Conservation (phyloP, 2,888 invertebrate species). For the Masnerella sp. region DNA sequence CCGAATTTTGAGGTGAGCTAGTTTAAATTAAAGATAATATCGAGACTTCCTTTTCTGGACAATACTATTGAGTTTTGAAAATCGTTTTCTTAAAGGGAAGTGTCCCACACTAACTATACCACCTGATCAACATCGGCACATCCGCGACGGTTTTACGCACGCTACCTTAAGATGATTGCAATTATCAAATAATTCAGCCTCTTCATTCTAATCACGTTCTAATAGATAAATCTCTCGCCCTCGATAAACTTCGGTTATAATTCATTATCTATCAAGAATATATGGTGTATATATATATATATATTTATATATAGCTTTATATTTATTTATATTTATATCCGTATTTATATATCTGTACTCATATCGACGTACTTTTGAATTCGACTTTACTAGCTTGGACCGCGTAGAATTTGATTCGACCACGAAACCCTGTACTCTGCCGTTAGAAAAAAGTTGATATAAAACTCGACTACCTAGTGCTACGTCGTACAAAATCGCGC, state of each 20-base stretch:
- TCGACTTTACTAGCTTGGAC: constrained; percentile 46
- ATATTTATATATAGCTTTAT: constrained; percentile 16
- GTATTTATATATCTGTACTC: not conserved
- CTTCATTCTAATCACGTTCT: not conserved
- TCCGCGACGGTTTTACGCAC: not conserved
- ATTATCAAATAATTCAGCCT: too few relatives aligned
- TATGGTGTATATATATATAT: constrained; percentile 46
- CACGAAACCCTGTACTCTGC: constrained; percentile 49
- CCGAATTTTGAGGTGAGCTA: too few relatives aligned
- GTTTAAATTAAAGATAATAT: too few relatives aligned
- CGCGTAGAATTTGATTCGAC: constrained; percentile 24
- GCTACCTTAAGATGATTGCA: not conserved
- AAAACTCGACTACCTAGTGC: constrained; percentile 27
- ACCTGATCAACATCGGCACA: not conserved
- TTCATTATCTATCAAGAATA: constrained; percentile 53
- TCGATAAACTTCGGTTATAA: constrained; percentile 42
- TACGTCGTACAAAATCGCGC: constrained; percentile 35
- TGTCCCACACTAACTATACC: too few relatives aligned
- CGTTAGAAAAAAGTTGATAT: too few relatives aligned
- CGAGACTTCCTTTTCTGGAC: too few relatives aligned
- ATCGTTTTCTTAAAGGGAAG: too few relatives aligned
- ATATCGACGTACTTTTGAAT: constrained; percentile 3
- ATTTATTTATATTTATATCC: not conserved
- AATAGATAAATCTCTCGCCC: too few relatives aligned
- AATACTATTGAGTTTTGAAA: too few relatives aligned